These are phyloP conservation scores for Pontoporia blainvillei DNA, from an alignment of 2,113 vertebrate genomes.

Conservation along the genomic window DNA sequence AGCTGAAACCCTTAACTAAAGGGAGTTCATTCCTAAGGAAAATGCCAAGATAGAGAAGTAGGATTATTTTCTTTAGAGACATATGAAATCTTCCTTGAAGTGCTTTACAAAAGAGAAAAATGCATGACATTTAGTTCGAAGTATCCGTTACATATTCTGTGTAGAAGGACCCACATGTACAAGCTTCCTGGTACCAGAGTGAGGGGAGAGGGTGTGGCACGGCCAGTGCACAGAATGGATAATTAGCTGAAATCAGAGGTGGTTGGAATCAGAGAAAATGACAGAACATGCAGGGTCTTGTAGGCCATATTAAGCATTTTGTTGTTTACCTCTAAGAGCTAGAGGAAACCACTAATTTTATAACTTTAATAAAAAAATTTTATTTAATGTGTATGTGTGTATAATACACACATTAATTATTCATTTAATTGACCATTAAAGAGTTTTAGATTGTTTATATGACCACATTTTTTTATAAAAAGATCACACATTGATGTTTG, in stretches of 20 bases:
- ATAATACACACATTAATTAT: background rate
- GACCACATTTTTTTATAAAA: background rate
- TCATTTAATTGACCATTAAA: background rate
- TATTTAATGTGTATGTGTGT: background rate
- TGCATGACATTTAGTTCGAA: background rate
- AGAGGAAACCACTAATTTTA: background rate
- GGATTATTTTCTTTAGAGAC: background rate
- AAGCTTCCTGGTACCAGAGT: rapidly evolving
- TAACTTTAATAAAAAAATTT: background rate
- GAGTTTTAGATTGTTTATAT: background rate
- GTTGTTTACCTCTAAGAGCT: background rate
- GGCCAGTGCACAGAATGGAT: rapidly evolving
- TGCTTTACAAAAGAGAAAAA: background rate
- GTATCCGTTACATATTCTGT: rapidly evolving
- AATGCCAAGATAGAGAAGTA: background rate
- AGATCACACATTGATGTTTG: background rate
- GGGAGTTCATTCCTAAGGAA: background rate
- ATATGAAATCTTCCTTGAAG: background rate
- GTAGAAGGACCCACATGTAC: background rate
- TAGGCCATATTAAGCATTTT: background rate
- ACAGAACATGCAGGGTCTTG: background rate
- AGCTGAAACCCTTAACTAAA: background rate
- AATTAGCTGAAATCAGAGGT: background rate
- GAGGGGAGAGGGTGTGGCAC: rapidly evolving
- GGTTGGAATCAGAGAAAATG: background rate